Evolutionary conservation across 2,113 vertebrate genomes (phyloP), one percentile per base, ranked within the genome.

Genomic region (Ursus arctos): DNA sequence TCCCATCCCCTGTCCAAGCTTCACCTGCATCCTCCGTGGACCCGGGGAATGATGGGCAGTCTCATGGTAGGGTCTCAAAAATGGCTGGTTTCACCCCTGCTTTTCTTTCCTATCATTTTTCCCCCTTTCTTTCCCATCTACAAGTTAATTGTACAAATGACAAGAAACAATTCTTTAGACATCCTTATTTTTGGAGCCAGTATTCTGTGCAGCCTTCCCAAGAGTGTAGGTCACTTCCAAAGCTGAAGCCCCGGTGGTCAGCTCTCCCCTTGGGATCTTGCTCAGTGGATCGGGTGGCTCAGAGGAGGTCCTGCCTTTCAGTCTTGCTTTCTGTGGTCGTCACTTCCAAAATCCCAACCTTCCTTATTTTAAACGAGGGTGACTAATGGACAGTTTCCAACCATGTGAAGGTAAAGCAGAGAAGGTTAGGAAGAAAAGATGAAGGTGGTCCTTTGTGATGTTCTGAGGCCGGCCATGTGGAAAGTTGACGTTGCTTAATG

Each of bases 171-270:
- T 7, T 72, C 53, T 71, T 49, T 6, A 2, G 6, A 6, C 74
- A 9, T 33, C 53, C 61, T 72, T 40, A 0, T 4, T 71, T 43
- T 33, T 13, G 55, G n/a, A 94, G 85, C 55, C 7, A 0, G 0
- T 28, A 0, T 76, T 28, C 65, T 31, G 8, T 28, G 9, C 33
- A 43, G 13, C 4, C 0, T 12, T 9, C 69, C 74, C 4, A 1
- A 0, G 55, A 4, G 53, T 9, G 3, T 3, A 21, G 22, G 4
- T 24, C 4, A 7, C 13, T 5, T 53, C 43, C 28, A 1, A 4
- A 0, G 31, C 15, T 0, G 0, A 0, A 8, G 14, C 57, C 24
- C 1, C 2, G 26, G 71, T 0, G 4, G 24, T 10, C 28, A 0
- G 26, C 31, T 4, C 8, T 14, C 7, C 1, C 5, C 3, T 11